phyloP scores from a whole-genome alignment of 2,797 vertebrate genomes.

The Parambassis ranga region DNA sequence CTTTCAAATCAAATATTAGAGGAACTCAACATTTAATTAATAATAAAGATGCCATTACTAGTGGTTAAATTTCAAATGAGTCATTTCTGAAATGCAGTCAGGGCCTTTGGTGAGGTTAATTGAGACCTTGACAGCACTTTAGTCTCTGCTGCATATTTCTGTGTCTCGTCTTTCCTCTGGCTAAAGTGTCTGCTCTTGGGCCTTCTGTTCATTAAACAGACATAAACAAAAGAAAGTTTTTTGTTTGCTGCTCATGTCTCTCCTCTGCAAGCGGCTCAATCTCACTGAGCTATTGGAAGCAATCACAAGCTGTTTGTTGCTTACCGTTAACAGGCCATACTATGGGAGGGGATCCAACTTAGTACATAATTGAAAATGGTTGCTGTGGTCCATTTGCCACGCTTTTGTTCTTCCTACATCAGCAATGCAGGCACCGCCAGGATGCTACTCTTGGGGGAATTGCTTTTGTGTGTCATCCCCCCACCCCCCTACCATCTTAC shows the following conservation, averaged over 20 bases:
- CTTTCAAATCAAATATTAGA: slow-evolving; percentile 28
- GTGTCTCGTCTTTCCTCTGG: slow-evolving; percentile 54
- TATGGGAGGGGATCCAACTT: slow-evolving; percentile 51
- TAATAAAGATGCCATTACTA: slow-evolving; percentile 35
- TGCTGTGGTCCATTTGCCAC: slow-evolving; percentile 69
- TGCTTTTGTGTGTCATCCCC: slow-evolving; percentile 50
- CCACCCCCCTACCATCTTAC: slow-evolving; percentile 30
- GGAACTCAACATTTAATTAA: slow-evolving; percentile 49
- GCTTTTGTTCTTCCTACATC: slow-evolving; percentile 72
- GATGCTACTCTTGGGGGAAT: slow-evolving; percentile 65
- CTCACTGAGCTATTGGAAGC: slow-evolving; percentile 49
- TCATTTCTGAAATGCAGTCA: slow-evolving; percentile 49
- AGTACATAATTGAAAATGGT: slow-evolving; percentile 76
- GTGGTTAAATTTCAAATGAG: slow-evolving; percentile 55
- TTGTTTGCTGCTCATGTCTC: slow-evolving; percentile 10
- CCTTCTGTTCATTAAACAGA: slow-evolving; percentile 63
- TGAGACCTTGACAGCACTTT: slow-evolving; percentile 66
- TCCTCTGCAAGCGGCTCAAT: slow-evolving; percentile 27
- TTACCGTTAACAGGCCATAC: slow-evolving; percentile 62
- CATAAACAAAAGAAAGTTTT: slow-evolving; percentile 54
- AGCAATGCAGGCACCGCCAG: slow-evolving; percentile 57
- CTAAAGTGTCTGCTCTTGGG: slow-evolving; percentile 25
- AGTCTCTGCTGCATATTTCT: slow-evolving; percentile 19
- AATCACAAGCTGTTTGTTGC: slow-evolving; percentile 67
- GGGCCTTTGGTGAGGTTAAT: slow-evolving; percentile 61